Evolutionary conservation across 2,797 vertebrate genomes (phyloP).

Genomic region (Falco naumanni): DNA sequence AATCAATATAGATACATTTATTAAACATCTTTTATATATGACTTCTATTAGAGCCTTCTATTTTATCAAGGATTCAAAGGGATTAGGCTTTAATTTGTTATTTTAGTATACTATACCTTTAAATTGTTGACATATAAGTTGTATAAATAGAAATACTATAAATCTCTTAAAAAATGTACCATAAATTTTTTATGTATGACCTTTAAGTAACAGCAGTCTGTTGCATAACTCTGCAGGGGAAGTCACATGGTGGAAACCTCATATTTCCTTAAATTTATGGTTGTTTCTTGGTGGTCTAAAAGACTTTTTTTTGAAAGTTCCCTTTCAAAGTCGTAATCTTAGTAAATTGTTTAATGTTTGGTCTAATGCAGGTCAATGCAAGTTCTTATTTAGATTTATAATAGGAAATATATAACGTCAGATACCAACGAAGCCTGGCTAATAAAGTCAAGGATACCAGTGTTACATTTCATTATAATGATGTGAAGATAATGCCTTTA

Average conservation of each 20-base stretch:
- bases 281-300: constrained; percentile 88
- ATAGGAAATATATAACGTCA: constrained; percentile 76
- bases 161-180: constrained; percentile 74
- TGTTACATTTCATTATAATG: constrained; percentile 77
- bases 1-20: constrained; percentile 31
- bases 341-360: constrained; percentile 82
- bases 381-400: constrained; percentile 82
- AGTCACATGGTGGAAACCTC: constrained; percentile 84
- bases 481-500: constrained; percentile 81
- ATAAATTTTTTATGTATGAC: constrained; percentile 78
- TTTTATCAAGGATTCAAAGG: constrained; percentile 68
- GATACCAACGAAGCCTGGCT: constrained; percentile 64
- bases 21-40: constrained; percentile 12
- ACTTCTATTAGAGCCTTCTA: constrained; percentile 13
- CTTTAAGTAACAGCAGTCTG: constrained; percentile 78
- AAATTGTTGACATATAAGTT: constrained; percentile 76
- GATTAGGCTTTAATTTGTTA: constrained; percentile 69
- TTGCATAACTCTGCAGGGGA: constrained; percentile 82
- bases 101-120: constrained; percentile 71
- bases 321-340: constrained; percentile 77
- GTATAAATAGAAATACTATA: constrained; percentile 75
- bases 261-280: constrained; percentile 89
- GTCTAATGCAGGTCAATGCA: constrained; percentile 78
- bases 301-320: constrained; percentile 52
- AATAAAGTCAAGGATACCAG: constrained; percentile 67